Conservation (phyloP, 2,113 vertebrate species). For the Ameiurus melas region DNA sequence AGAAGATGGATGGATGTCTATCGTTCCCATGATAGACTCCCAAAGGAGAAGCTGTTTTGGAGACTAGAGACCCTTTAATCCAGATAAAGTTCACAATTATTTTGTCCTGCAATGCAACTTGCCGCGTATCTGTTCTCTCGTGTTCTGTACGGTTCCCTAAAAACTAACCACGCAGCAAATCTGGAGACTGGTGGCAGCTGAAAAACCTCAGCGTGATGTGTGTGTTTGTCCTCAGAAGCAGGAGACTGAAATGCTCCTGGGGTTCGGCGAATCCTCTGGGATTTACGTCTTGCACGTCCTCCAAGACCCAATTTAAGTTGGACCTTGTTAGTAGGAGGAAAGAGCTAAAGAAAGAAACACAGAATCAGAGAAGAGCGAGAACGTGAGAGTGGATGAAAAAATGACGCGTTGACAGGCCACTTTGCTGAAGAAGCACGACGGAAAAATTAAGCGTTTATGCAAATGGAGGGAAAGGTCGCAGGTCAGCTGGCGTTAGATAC, state of each 20-base stretch:
- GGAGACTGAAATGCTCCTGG: constrained; percentile 1
- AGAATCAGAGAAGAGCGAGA: constrained; percentile 10
- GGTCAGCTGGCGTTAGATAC: not conserved
- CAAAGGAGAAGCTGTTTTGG: not conserved
- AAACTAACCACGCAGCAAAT: constrained; percentile 2
- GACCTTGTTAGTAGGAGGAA: constrained; percentile 40
- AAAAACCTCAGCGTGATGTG: not conserved
- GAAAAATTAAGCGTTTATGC: not conserved
- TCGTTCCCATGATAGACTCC: not conserved
- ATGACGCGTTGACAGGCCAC: not conserved
- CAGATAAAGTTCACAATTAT: not conserved
- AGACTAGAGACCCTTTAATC: not conserved
- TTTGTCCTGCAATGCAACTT: not conserved
- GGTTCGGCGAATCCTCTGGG: constrained; percentile 16
- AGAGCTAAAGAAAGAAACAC: constrained; percentile 39
- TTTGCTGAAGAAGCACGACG: not conserved
- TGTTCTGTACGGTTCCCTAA: not conserved
- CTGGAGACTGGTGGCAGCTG: constrained; percentile 7
- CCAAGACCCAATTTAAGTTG: constrained; percentile 39
- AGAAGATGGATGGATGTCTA: no score
- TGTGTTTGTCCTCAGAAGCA: constrained; percentile 1
- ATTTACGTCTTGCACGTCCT: constrained; percentile 19
- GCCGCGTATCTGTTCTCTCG: not conserved
- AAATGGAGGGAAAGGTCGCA: not conserved
- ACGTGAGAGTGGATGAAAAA: not conserved